Percentiles rank a stretch among this genome's conserved stretches.
Conservation (phyloP, 2,113 vertebrate genomes). For the Thalassoma bifasciatum region DNA sequence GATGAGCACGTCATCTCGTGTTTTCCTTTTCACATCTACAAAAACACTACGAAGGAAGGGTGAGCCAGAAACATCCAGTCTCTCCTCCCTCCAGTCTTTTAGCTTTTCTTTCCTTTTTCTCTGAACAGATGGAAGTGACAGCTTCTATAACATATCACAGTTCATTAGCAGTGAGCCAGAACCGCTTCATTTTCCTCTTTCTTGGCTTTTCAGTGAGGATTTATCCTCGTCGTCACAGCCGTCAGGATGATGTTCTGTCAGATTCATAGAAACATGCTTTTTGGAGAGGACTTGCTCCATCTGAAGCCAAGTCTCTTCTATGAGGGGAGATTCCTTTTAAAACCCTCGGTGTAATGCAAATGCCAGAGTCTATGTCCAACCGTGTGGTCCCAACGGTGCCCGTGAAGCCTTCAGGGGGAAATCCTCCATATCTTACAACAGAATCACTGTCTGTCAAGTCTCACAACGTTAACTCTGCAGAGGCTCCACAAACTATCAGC, state of each 20-base stretch:
- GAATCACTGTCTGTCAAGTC: slow-evolving; percentile 65
- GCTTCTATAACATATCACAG: slow-evolving; percentile 61
- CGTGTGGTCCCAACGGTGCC: slow-evolving; percentile 53
- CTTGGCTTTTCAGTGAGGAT: slow-evolving; percentile 45
- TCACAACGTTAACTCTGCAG: slow-evolving; percentile 56
- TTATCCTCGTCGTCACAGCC: slow-evolving; percentile 57
- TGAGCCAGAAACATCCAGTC: slow-evolving; percentile 22
- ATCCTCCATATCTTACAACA: slow-evolving; percentile 57
- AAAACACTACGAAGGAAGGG: slow-evolving; percentile 15
- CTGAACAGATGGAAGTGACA: slow-evolving; percentile 49
- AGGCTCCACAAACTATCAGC: slow-evolving; percentile 50
- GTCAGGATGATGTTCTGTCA: slow-evolving; percentile 57
- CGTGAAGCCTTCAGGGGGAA: slow-evolving; percentile 43
- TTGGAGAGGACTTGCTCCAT: slow-evolving; percentile 43
- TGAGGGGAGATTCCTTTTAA: slow-evolving; percentile 34
- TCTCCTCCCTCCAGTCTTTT: slow-evolving; percentile 8
- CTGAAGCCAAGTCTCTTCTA: slow-evolving; percentile 27
- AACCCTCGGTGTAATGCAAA: slow-evolving; percentile 61
- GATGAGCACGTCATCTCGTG: slow-evolving; percentile 41
- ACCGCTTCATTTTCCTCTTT: slow-evolving; percentile 48
- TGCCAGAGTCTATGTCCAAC: slow-evolving; percentile 51
- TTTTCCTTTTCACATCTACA: slow-evolving; percentile 27
- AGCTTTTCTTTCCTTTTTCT: slow-evolving; percentile 18
- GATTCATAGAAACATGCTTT: slow-evolving; percentile 51
- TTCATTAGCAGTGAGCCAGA: slow-evolving; percentile 67